A percentile compares a stretch with the other conserved stretches of the same genome.
phyloP scores from a whole-genome alignment of 2,888 invertebrate species.

The Seira musarum region DNA sequence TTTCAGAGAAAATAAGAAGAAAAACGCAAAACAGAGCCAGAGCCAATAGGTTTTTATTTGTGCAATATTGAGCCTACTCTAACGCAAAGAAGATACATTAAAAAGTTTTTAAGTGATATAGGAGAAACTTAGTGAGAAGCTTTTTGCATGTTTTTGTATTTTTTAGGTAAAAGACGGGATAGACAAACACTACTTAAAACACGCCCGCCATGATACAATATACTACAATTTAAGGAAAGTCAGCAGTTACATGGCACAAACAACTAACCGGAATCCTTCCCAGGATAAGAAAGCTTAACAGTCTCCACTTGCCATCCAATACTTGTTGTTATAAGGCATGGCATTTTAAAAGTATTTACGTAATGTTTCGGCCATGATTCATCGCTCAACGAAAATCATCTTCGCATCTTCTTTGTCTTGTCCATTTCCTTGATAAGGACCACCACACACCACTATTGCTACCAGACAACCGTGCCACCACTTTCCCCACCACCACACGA shows the following conservation, averaged over 20 bases:
- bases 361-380: neutral
- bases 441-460: neutral
- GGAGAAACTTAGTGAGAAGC: neutral
- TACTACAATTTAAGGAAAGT: neutral
- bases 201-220: neutral
- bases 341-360: too few relatives aligned
- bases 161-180: neutral
- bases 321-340: neutral
- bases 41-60: conserved; percentile 7
- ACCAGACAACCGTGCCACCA: neutral
- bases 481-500: neutral
- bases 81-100: neutral
- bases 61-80: neutral
- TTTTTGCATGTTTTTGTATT: neutral
- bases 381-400: neutral
- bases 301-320: neutral
- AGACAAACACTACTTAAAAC: neutral
- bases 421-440: neutral
- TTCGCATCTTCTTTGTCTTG: neutral
- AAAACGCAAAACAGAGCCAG: neutral
- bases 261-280: neutral
- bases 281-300: neutral
- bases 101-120: neutral
- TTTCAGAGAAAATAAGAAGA: neutral
- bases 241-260: neutral